A percentile compares a stretch with the other conserved stretches of the same genome.
Conservation (phyloP, 2,797 vertebrate species). For the Artibeus jamaicensis region DNA sequence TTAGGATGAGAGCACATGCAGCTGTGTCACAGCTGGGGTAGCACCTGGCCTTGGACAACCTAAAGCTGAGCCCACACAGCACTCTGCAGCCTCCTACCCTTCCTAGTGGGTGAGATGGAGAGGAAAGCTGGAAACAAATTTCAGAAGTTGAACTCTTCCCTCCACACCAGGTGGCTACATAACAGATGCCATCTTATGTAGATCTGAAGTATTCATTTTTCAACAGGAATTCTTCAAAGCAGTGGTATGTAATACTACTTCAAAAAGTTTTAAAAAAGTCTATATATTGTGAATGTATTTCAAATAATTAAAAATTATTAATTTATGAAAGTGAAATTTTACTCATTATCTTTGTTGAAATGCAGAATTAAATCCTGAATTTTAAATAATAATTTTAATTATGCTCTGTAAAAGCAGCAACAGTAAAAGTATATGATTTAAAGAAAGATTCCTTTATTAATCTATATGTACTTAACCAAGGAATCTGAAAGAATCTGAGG, state of each 20-base stretch:
- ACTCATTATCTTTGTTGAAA: neutral
- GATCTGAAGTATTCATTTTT: constrained; percentile 29
- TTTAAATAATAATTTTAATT: neutral
- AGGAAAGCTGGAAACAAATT: neutral
- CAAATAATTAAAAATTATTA: neutral
- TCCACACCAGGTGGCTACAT: neutral
- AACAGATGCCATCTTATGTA: neutral
- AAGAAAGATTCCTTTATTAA: constrained; percentile 11
- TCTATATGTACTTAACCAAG: neutral
- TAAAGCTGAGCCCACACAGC: fast-evolving
- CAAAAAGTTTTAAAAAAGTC: neutral
- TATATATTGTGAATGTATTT: neutral
- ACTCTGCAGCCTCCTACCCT: neutral
- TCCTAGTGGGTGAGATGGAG: neutral
- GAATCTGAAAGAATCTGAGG: neutral
- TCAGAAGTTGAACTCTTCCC: constrained; percentile 40
- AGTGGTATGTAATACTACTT: neutral
- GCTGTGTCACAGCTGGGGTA: constrained; percentile 21
- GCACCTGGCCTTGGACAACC: neutral
- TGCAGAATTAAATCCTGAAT: neutral
- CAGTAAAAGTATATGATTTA: neutral
- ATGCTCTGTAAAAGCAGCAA: neutral
- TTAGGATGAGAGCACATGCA: neutral
- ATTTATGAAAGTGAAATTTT: neutral
- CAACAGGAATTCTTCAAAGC: constrained; percentile 60